phyloP scores from a whole-genome alignment of 2,113 vertebrate species.

The Oostethus manadensis region DNA sequence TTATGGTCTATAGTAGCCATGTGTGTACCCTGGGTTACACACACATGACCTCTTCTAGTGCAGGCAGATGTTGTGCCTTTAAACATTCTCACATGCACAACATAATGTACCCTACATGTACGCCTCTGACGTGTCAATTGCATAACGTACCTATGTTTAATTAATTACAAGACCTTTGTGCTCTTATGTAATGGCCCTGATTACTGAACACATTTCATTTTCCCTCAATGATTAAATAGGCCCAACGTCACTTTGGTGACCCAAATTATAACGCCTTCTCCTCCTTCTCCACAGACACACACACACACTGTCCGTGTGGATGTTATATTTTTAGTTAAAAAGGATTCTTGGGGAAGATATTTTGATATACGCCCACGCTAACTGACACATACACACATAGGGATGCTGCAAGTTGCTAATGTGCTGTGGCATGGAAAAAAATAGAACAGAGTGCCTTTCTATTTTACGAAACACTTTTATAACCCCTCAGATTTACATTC shows the following conservation, averaged over 20 bases:
- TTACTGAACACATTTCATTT: slow-evolving; percentile 50
- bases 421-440: slow-evolving; percentile 14
- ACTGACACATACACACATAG: slow-evolving; percentile 24
- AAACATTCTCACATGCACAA: slow-evolving; percentile 1
- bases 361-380: slow-evolving; percentile 35
- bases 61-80: slow-evolving; percentile 38
- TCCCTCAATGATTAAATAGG: slow-evolving; percentile 44
- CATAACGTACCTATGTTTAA: slow-evolving; percentile 47
- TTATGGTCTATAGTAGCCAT: too few relatives aligned
- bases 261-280: slow-evolving; percentile 32
- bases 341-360: slow-evolving; percentile 19
- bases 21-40: too few relatives aligned
- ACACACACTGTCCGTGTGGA: slow-evolving; percentile 11
- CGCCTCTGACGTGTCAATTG: slow-evolving; percentile 16
- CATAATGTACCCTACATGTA: background rate
- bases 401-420: slow-evolving; percentile 22
- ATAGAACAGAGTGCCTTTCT: slow-evolving; percentile 4
- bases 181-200: slow-evolving; percentile 43
- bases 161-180: slow-evolving; percentile 18
- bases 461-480: background rate
- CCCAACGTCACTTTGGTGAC: slow-evolving; percentile 44
- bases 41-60: slow-evolving; percentile 1
- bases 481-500: background rate
- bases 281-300: background rate
- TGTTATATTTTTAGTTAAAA: slow-evolving; percentile 51